phyloP scores from a whole-genome alignment of 2,888 invertebrate species.

The Polia nebulosa region DNA sequence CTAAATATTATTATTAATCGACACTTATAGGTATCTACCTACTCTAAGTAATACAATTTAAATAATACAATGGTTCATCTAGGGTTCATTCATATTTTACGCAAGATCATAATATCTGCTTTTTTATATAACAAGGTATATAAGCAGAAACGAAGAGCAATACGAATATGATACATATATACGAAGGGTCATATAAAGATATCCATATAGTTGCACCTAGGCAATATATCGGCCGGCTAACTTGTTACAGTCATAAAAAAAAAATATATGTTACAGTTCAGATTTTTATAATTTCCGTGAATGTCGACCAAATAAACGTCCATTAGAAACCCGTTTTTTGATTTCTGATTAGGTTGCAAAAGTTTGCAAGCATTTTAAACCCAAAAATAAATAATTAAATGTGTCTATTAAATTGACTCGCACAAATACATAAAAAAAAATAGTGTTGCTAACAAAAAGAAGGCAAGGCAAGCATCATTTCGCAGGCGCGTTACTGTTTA shows the following conservation, averaged over 20 bases:
- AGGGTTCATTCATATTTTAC: not conserved
- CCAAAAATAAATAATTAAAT: too few species aligned
- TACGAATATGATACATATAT: too few species aligned
- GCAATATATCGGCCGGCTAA: not conserved
- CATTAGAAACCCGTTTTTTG: not conserved
- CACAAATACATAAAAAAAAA: not conserved
- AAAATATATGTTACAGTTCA: not conserved
- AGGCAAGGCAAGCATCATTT: not conserved
- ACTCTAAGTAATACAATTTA: not conserved
- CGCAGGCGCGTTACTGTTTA: not conserved
- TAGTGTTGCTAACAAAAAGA: not conserved
- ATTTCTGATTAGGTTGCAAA: not conserved
- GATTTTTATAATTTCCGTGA: too few species aligned
- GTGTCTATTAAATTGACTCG: not conserved
- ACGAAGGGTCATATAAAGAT: not conserved
- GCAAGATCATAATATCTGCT: not conserved
- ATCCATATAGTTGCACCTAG: not conserved
- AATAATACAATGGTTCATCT: not conserved
- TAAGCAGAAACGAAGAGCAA: not conserved
- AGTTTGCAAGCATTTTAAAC: not conserved
- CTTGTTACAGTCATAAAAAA: not conserved
- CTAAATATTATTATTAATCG: not conserved
- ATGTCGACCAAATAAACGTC: not conserved
- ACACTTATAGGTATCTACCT: not conserved
- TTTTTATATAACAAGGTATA: too few species aligned